Base-by-base conservation (phyloP, 2,797 vertebrate species). In the Cichlasoma orientale region DNA sequence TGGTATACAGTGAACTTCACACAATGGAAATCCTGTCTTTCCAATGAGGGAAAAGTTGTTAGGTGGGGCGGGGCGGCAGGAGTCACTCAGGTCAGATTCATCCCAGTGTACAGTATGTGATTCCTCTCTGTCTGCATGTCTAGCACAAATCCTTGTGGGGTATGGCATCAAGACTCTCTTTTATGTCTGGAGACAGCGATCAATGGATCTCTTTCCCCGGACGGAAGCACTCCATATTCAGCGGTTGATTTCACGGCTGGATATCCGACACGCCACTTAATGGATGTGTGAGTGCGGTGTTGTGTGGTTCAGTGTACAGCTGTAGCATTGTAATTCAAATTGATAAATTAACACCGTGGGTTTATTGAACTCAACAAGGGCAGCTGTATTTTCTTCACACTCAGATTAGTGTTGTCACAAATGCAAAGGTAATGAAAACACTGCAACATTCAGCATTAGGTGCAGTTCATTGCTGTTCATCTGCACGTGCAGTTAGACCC, bases 151-250 rank as follows among this genome's bases (percentile, higher is more conserved):
- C 88, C 91, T 86, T 75, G 80, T 78, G 88, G 90, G 87, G 77
- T 77, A 73, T 76, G 73, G 77, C 89, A 91, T 94, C 92, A 92
- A 92, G 92, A 91, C 85, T 83, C 78, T 77, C 88, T 87, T 91
- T 93, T 88, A 92, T 93, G 90, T 90, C 79, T 63, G 89, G 77
- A 94, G 90, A 92, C 92, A 92, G 89, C 91, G 71, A 94, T 94
- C 93, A 63, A 94, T 93, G 82, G 71, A 74, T 83, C 83, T 88
- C 84, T 86, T 92, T 90, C 83, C 82, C 84, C 38, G 71, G 89
- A 89, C 89, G 91, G 92, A 94, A 93, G 87, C 89, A 89, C 91
- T 94, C 92, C 88, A 85, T 91, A 92, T 90, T 91, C 92, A 87
- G 92, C 75, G 86, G 92, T 92, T 89, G 85, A 91, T 93, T 94